phyloP scores from a whole-genome alignment of 1,140 invertebrate genomes.

The Cepaea nemoralis region DNA sequence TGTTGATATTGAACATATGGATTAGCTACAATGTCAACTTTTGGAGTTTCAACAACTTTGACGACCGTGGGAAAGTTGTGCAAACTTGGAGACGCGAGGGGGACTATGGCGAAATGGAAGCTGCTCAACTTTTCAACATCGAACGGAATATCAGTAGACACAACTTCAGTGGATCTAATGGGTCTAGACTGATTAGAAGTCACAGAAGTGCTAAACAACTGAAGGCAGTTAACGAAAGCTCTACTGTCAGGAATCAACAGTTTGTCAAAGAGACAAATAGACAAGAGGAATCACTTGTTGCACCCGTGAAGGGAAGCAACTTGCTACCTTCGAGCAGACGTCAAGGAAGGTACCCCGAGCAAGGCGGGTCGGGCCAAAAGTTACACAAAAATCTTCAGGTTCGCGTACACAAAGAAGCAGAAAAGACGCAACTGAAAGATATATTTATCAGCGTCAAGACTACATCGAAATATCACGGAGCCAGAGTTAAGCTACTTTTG shows the following conservation, averaged over 20 bases:
- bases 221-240: background rate
- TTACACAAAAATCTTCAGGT: background rate
- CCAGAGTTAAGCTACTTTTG: constrained; percentile 86
- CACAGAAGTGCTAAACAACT: background rate
- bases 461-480: constrained; percentile 86
- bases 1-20: constrained; percentile 32
- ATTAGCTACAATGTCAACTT: constrained; percentile 17
- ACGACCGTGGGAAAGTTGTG: constrained; percentile 26
- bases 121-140: background rate
- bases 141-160: background rate
- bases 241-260: background rate
- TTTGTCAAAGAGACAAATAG: background rate
- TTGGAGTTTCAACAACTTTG: constrained; percentile 31
- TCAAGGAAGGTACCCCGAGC: background rate
- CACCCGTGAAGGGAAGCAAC: background rate
- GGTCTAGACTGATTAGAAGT: background rate
- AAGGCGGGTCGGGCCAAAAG: background rate
- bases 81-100: background rate
- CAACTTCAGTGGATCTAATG: background rate
- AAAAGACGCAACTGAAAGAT: constrained; percentile 77
- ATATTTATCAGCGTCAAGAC: constrained; percentile 96
- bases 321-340: background rate
- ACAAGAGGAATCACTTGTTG: background rate
- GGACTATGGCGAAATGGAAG: background rate
- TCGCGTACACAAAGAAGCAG: background rate